Base-by-base conservation (phyloP, 2,888 invertebrate species). In the Hoplodrina blanda region DNA sequence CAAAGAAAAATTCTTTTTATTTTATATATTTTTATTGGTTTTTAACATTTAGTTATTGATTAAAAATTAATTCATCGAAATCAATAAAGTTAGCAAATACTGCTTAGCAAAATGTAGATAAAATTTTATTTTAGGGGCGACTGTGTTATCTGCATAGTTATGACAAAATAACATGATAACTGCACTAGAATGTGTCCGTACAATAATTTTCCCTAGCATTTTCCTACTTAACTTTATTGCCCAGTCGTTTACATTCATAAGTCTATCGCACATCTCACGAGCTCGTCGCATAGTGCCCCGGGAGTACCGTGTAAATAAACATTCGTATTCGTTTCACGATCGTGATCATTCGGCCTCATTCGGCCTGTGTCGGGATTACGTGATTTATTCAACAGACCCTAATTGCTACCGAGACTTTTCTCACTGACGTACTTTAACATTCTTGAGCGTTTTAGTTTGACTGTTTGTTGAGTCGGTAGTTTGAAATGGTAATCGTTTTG, bases 261-360 rank as follows among this genome's bases (percentile, higher is more conserved):
- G 70, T 69, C 76, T 70, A 75, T 61, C 62, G 41, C 59, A 53
- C 62, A 72, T 73, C 72, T 72, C 70, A 69, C 69, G 49, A 81
- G 53, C 79, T 73, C 73, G 52, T 79, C 61, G 55, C 66, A 83
- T 80, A 86, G 82, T 80, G 79, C 83, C 81, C 83, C 85, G 78
- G 74, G 79, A 85, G 85, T 81, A 83, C 81, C 86, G 84, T 88
- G 89, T 90, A 91, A 89, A 89, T 89, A 90, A 89, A 88, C 90
- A 91, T 86, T 89, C 85, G 80, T 84, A 85, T 84, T 87, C 83
- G 80, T 85, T 84, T 84, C 84, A 81, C 82, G 82, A 82, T 87
- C 84, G 82, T 84, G 84, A 88, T 85, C 80, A 83, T 87, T 88
- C 83, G 84, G 82, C 81, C 78, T 73, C 84, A 76, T 87, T 86